Percentiles rank a stretch among this genome's conserved stretches.
Conservation (phyloP, 2,888 invertebrate species). For the Ormyrus rosae region DNA sequence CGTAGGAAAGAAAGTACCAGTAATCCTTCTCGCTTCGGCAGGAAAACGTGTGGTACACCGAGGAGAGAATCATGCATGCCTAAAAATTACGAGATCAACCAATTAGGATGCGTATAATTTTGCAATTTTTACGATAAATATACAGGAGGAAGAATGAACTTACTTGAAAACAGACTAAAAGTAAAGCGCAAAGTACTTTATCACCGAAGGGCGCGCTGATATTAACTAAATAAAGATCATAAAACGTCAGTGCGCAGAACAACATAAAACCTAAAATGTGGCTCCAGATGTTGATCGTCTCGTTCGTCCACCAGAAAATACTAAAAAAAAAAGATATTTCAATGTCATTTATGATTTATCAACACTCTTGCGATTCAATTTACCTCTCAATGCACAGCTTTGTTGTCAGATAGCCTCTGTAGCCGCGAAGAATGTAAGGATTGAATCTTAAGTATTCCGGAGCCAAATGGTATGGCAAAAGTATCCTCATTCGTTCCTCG, state of each 20-base stretch:
- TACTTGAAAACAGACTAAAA: slow-evolving; percentile 93
- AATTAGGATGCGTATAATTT: neutral
- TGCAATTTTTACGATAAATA: neutral
- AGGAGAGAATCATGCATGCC: slow-evolving; percentile 94
- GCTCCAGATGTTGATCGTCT: slow-evolving; percentile 98
- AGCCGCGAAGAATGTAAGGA: slow-evolving; percentile 90
- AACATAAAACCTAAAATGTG: slow-evolving; percentile 92
- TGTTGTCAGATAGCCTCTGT: slow-evolving; percentile 89
- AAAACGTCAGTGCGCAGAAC: slow-evolving; percentile 88
- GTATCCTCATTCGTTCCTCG: slow-evolving; percentile 70
- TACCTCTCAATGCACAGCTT: slow-evolving; percentile 92
- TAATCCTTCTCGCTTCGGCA: slow-evolving; percentile 93
- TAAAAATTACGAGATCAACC: slow-evolving; percentile 75
- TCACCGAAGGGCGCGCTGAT: slow-evolving; percentile 88
- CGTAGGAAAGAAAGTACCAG: slow-evolving; percentile 91
- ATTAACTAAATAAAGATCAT: slow-evolving; percentile 88
- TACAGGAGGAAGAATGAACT: slow-evolving; percentile 58
- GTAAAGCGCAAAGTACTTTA: slow-evolving; percentile 88
- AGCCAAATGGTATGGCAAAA: slow-evolving; percentile 79
- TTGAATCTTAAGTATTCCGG: slow-evolving; percentile 92
- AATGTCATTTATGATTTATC: neutral
- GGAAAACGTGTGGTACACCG: slow-evolving; percentile 95
- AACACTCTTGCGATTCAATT: slow-evolving; percentile 12
- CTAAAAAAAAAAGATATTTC: slow-evolving; percentile 77
- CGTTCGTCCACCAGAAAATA: slow-evolving; percentile 97